Percentiles rank a stretch among this genome's conserved stretches.
Conservation (phyloP, 2,888 invertebrate species). For the Malthinus flaveolus region DNA sequence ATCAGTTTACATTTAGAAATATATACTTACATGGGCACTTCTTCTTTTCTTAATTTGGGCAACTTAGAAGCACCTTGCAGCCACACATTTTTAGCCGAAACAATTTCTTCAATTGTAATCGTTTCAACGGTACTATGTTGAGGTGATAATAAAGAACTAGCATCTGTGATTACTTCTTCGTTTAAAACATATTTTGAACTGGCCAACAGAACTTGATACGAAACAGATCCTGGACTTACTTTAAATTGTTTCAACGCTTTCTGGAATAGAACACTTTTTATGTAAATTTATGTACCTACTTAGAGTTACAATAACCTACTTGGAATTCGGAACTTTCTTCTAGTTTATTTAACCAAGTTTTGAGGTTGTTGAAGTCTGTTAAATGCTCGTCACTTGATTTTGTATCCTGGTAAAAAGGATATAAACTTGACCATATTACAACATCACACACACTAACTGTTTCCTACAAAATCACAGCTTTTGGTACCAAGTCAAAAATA, state of each 20-base stretch:
- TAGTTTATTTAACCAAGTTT: slow-evolving; percentile 65
- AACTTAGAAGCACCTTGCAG: slow-evolving; percentile 53
- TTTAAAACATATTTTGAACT: slow-evolving; percentile 45
- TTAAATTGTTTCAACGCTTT: slow-evolving; percentile 49
- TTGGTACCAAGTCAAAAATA: slow-evolving; percentile 19
- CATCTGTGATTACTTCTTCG: slow-evolving; percentile 9
- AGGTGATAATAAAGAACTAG: slow-evolving; percentile 42
- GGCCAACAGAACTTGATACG: slow-evolving; percentile 46
- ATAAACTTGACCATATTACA: slow-evolving; percentile 73
- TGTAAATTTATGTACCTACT: slow-evolving; percentile 1
- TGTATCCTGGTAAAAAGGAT: slow-evolving; percentile 64
- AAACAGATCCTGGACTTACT: slow-evolving; percentile 36
- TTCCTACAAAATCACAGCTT: slow-evolving; percentile 55
- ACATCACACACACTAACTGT: slow-evolving; percentile 70
- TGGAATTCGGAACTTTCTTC: slow-evolving; percentile 61
- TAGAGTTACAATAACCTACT: slow-evolving; percentile 50
- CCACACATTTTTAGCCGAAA: slow-evolving; percentile 64
- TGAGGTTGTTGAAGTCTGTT: slow-evolving; percentile 58
- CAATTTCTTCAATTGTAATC: slow-evolving; percentile 63
- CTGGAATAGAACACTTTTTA: slow-evolving; percentile 30
- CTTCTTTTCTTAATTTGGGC: slow-evolving; percentile 49
- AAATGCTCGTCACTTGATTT: slow-evolving; percentile 62
- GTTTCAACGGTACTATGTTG: slow-evolving; percentile 54
- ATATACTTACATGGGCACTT: slow-evolving; percentile 51
- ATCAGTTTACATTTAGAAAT: neutral